Base-by-base conservation (phyloP, 2,888 invertebrate species). In the Gasteruption jaculator region DNA sequence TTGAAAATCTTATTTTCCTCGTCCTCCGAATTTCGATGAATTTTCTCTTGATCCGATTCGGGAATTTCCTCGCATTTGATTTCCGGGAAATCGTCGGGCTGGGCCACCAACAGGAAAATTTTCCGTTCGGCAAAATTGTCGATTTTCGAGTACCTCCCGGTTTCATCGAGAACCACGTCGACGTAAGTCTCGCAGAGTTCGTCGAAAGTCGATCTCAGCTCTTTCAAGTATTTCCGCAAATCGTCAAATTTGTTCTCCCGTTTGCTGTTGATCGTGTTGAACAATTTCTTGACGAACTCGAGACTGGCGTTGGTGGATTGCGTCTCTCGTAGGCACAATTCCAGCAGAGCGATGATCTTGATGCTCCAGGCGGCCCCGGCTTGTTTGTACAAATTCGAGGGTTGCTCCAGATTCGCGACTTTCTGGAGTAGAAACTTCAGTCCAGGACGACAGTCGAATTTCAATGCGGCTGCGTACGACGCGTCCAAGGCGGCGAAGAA, bases 371-470 rank as follows among this genome's bases (percentile, higher is more conserved):
- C 87, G 1, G 91, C 90, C 21, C 91, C 91, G 7, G 92, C 90
- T 72, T 93, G 93, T 45, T 87, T 87, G 65, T 91, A 92, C n/a
- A 92, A 74, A 71, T 91, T 92, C 2, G 92, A 91, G 4, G 91
- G 89, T 56, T 86, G 81, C 45, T 86, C 86, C 49, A 91, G 78
- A 61, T 86, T 87, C 0, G 88, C 89, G 0, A 92, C 91, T 74
- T 94, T 94, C 71, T 95, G 94, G 48, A 93, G 83, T 3, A 95
- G 78, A 68, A 95, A 94, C 70, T 95, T 95, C 14, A 95, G 74
- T 0, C 94, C 94, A 0, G 94, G 94, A 21, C 94, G 79, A 6
- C 83, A 78, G 69, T 95, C 94, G 65, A 95, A 94, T 59, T 89
- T 88, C 65, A 85, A 77, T 0, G 93, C 86, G 43, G 89, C 80